Conservation (phyloP, 2,888 invertebrate genomes). For the Xestia sexstrigata region DNA sequence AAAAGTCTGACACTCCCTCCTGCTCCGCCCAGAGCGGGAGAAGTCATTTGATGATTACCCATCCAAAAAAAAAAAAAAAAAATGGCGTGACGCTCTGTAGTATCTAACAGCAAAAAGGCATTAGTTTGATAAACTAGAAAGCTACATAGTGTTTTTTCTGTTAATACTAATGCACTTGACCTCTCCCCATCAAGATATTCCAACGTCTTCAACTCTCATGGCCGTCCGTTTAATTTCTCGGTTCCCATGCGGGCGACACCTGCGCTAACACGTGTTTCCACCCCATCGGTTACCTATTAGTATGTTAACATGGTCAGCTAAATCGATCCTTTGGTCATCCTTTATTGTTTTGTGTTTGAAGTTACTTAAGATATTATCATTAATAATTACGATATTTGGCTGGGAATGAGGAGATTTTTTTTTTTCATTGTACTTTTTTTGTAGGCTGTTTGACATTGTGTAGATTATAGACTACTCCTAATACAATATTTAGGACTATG, state of each 20-base stretch:
- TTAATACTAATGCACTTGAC: conserved; percentile 18
- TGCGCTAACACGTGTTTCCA: conserved; percentile 70
- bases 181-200: conserved; percentile 25
- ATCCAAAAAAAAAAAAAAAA: no score
- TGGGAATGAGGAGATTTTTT: neutral
- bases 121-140: neutral
- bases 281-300: conserved; percentile 51
- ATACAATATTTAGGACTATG: neutral
- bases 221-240: conserved; percentile 66
- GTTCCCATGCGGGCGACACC: conserved; percentile 80
- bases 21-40: no score
- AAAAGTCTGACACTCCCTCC: no score
- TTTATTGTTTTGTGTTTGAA: conserved; percentile 21
- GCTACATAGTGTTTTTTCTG: neutral
- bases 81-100: neutral
- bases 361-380: conserved; percentile 15
- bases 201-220: conserved; percentile 39
- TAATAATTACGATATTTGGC: conserved; percentile 1
- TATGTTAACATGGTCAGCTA: conserved; percentile 39
- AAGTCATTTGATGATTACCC: no score
- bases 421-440: neutral
- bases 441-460: neutral
- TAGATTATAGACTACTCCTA: neutral
- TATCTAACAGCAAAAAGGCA: neutral
- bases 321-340: conserved; percentile 37